Percentiles rank a stretch among this genome's conserved stretches.
Evolutionary conservation across 2,888 invertebrate species (phyloP).

Genomic region (Philaethria dido): DNA sequence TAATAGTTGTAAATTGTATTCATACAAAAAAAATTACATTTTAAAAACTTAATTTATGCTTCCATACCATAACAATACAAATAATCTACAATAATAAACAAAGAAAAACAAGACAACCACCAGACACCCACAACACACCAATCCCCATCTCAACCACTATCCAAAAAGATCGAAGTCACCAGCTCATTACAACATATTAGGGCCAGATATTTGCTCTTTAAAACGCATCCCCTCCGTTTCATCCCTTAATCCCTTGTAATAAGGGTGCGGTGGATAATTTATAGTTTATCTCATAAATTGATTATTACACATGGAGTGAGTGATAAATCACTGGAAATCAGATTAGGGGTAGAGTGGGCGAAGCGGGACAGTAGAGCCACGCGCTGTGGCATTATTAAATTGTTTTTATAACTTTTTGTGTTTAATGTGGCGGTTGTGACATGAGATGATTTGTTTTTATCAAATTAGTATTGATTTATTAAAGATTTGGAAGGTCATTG

Average conservation of each 20-base stretch:
- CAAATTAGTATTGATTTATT: slow-evolving; percentile 18
- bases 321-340: slow-evolving; percentile 71
- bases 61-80: too few species aligned
- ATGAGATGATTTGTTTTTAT: slow-evolving; percentile 29
- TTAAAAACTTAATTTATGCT: too few species aligned
- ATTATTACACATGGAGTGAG: slow-evolving; percentile 68
- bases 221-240: slow-evolving; percentile 33
- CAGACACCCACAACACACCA: neutral
- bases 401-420: slow-evolving; percentile 47
- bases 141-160: neutral
- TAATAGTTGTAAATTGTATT: too few species aligned
- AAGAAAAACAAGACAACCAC: neutral
- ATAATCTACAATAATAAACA: neutral
- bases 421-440: slow-evolving; percentile 38
- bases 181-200: slow-evolving; percentile 36
- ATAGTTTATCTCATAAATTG: slow-evolving; percentile 77
- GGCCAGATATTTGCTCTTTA: slow-evolving; percentile 36
- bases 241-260: slow-evolving; percentile 33
- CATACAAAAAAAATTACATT: too few species aligned
- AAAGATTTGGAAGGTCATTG: too few species aligned
- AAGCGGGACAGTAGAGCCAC: slow-evolving; percentile 11
- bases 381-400: slow-evolving; percentile 50
- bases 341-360: slow-evolving; percentile 51
- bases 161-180: slow-evolving; percentile 6
- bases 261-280: slow-evolving; percentile 60